Conservation (phyloP, 2,888 invertebrate genomes). For the Laspeyria flexula region DNA sequence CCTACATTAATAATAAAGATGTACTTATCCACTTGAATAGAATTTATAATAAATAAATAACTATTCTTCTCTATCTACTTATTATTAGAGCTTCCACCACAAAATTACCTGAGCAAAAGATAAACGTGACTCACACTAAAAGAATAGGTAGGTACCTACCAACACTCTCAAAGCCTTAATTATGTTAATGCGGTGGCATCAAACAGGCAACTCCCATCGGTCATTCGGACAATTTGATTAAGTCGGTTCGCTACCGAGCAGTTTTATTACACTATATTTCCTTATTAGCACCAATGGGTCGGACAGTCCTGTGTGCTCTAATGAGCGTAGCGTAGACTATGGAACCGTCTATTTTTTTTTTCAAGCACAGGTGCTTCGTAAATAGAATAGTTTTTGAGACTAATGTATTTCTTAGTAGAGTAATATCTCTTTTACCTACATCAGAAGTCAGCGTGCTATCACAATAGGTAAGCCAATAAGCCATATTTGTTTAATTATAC, state of each 20-base stretch:
- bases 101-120: not conserved
- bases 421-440: no score
- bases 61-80: no score
- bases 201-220: conserved; percentile 52
- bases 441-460: no score
- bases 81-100: not conserved
- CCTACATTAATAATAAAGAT: no score
- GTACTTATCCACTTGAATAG: no score
- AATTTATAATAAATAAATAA: no score
- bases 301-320: conserved; percentile 28
- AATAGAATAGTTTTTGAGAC: no score
- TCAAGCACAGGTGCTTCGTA: no score
- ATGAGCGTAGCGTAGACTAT: conserved; percentile 12
- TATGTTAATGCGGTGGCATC: conserved; percentile 39
- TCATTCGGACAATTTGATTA: conserved; percentile 80
- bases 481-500: no score
- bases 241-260: conserved; percentile 64
- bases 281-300: conserved; percentile 74
- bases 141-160: conserved; percentile 10
- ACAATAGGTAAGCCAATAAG: no score
- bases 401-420: no score
- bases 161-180: conserved; percentile 32
- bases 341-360: not conserved
- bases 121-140: not conserved
- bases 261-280: conserved; percentile 83